Conservation (phyloP, 2,888 invertebrate species). For the Crossocerus cetratus region DNA sequence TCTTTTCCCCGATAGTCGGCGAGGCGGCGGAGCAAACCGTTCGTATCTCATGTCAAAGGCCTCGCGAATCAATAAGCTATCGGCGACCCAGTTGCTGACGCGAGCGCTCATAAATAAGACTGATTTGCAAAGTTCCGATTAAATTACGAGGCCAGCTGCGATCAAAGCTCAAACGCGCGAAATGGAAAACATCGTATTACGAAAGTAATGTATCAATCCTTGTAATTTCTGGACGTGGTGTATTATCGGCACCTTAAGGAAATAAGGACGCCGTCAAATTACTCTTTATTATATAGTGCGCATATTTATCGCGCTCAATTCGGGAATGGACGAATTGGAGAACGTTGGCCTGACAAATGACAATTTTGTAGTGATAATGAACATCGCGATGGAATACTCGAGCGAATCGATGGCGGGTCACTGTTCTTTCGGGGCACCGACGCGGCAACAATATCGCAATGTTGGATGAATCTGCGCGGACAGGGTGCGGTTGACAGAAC, state of each 20-base stretch:
- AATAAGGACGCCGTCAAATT: no score
- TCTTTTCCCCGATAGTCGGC: background rate
- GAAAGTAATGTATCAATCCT: no score
- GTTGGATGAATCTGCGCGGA: constrained; percentile 2
- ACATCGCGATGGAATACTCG: background rate
- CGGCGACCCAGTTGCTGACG: background rate
- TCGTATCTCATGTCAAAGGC: background rate
- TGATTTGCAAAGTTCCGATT: background rate
- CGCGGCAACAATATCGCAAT: constrained; percentile 44
- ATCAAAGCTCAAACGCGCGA: no score
- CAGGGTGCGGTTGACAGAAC: constrained; percentile 35
- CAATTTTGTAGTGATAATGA: no score
- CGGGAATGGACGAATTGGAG: no score
- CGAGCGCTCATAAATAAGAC: background rate
- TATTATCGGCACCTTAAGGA: no score
- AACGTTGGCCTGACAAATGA: no score
- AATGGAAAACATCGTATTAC: no score
- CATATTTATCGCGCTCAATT: no score
- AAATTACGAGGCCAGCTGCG: no score
- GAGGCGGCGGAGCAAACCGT: background rate
- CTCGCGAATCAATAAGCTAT: constrained; percentile 19
- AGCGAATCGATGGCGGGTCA: constrained; percentile 24
- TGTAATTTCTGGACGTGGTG: no score
- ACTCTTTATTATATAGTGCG: no score
- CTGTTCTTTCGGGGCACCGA: constrained; percentile 27